Evolutionary conservation across 2,113 vertebrate species (phyloP).

Genomic region (Marmota flaviventris): DNA sequence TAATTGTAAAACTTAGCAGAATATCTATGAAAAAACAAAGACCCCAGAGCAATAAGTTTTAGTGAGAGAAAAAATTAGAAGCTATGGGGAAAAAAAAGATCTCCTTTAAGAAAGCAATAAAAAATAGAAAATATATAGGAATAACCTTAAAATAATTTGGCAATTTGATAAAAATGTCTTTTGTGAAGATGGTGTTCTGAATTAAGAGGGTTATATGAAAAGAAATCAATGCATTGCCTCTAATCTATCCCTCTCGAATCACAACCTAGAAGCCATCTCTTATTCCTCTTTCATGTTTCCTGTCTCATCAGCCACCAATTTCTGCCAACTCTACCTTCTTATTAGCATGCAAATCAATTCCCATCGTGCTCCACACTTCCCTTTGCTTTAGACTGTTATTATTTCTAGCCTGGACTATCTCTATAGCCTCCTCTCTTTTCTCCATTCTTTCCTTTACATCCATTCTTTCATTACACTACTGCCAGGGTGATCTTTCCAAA

Average conservation of each 20-base stretch:
- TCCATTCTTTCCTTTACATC: neutral
- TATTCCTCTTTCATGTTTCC: neutral
- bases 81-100: neutral
- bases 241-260: neutral
- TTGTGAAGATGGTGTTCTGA: neutral
- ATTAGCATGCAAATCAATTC: neutral
- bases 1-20: constrained; percentile 51
- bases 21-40: constrained; percentile 54
- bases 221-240: neutral
- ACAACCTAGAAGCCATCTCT: neutral
- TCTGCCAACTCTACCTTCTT: neutral
- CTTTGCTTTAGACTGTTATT: neutral
- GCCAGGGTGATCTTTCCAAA: neutral
- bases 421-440: neutral
- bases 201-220: neutral
- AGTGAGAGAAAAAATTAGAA: neutral
- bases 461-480: neutral
- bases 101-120: neutral
- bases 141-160: neutral
- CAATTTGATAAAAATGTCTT: neutral
- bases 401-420: neutral
- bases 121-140: constrained; percentile 17
- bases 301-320: neutral
- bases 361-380: neutral
- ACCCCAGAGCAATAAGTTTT: neutral